Conservation (phyloP, 2,888 invertebrate species). For the Halictus ligatus region DNA sequence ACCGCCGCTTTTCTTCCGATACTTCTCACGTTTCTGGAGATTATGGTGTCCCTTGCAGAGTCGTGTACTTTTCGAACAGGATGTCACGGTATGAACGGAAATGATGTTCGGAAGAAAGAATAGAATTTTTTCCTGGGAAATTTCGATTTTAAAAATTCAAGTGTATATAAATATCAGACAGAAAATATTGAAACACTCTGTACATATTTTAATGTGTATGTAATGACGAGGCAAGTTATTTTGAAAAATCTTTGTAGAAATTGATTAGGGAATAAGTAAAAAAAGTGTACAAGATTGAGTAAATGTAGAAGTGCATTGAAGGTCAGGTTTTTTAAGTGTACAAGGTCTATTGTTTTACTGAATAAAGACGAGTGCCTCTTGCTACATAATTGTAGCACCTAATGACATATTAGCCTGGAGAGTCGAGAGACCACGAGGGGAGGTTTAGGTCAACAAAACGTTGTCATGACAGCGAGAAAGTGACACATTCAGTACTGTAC, state of each 20-base stretch:
- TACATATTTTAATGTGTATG: too few relatives aligned
- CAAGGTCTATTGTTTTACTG: background rate
- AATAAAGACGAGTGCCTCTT: background rate
- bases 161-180: background rate
- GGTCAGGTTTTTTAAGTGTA: background rate
- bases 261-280: too few relatives aligned
- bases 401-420: background rate
- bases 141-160: background rate
- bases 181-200: background rate
- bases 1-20: constrained; percentile 6
- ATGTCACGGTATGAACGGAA: background rate
- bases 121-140: background rate
- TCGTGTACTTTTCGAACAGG: background rate
- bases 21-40: constrained; percentile 5
- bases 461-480: constrained; percentile 1
- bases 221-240: too few relatives aligned
- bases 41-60: background rate
- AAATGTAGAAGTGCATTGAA: background rate
- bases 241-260: too few relatives aligned
- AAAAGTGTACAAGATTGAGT: background rate
- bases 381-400: background rate
- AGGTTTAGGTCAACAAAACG: background rate
- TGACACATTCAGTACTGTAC: background rate
- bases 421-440: background rate
- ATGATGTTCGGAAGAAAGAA: background rate